Conservation (phyloP, 2,888 invertebrate species). For the Metallyticus violacea region DNA sequence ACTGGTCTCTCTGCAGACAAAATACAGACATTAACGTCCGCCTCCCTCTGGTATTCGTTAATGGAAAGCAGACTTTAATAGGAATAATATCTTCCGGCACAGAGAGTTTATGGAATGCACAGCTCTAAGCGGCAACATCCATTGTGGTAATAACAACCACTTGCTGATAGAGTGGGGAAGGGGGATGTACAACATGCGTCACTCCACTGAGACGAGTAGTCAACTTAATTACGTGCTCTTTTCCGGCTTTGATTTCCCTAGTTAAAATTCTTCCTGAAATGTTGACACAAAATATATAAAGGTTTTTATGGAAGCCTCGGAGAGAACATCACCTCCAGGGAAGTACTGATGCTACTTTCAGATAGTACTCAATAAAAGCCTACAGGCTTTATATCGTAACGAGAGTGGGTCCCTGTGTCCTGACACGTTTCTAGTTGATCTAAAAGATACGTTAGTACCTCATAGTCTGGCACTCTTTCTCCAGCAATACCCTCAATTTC, state of each 20-base stretch:
- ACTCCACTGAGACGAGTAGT: background rate
- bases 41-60: background rate
- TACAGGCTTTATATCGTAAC: no score
- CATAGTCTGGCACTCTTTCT: no score
- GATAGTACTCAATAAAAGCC: no score
- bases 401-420: no score
- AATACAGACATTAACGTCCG: background rate
- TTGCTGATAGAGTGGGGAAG: background rate
- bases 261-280: background rate
- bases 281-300: no score
- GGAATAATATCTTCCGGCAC: background rate
- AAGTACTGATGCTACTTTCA: no score
- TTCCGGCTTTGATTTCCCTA: background rate
- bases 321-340: no score
- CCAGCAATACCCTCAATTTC: no score
- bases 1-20: background rate
- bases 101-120: background rate
- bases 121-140: background rate
- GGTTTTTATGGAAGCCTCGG: no score
- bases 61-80: background rate
- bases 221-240: background rate
- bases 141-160: background rate
- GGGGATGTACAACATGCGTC: no score
- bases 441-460: no score
- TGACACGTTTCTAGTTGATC: no score